Conservation (phyloP, 2,888 invertebrate species). For the Hypercompe scribonia region DNA sequence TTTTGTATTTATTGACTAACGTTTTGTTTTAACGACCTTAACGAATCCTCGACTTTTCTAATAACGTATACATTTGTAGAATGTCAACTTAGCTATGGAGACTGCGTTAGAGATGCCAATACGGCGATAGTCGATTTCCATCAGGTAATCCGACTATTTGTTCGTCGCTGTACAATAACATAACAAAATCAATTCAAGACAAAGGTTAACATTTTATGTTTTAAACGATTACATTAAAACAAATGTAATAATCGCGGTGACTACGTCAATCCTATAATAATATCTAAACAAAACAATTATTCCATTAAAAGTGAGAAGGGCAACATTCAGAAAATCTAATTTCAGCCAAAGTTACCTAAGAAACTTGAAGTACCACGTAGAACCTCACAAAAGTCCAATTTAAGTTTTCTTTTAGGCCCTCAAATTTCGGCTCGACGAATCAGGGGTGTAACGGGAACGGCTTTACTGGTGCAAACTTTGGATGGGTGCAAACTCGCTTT, state of each 20-base stretch:
- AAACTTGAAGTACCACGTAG: slow-evolving; percentile 55
- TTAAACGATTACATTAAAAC: neutral
- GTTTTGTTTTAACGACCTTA: no score
- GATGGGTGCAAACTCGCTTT: slow-evolving; percentile 29
- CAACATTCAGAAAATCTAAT: slow-evolving; percentile 60
- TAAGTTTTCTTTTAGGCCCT: slow-evolving; percentile 68
- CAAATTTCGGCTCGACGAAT: slow-evolving; percentile 57
- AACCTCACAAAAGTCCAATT: slow-evolving; percentile 69
- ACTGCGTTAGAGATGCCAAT: no score
- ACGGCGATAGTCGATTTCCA: no score
- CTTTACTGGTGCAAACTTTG: slow-evolving; percentile 36
- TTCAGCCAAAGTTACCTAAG: slow-evolving; percentile 55
- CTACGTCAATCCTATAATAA: neutral
- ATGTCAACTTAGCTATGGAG: no score
- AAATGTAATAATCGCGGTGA: slow-evolving; percentile 21
- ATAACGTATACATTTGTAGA: no score
- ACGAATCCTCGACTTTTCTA: no score
- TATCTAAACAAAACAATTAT: slow-evolving; percentile 52
- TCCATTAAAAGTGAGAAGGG: slow-evolving; percentile 59
- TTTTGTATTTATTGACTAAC: no score
- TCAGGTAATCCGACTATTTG: no score
- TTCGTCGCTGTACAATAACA: no score
- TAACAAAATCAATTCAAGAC: no score
- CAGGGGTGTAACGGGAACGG: slow-evolving; percentile 49
- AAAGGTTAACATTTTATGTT: slow-evolving; percentile 1